phyloP scores from a whole-genome alignment of 2,888 invertebrate genomes.

The Callosobruchus maculatus region DNA sequence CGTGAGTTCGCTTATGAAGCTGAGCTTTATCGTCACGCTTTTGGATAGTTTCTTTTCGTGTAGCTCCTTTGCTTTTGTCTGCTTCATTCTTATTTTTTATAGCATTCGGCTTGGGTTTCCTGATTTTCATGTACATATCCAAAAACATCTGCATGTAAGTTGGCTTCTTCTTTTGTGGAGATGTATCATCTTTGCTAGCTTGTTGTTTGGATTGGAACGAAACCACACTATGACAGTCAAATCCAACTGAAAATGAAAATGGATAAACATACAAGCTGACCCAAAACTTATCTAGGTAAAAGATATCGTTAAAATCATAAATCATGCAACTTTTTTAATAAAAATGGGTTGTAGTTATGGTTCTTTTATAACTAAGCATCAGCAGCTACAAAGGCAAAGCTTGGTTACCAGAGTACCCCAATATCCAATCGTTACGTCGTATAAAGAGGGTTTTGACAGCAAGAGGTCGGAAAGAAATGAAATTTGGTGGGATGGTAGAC shows the following conservation, averaged over 20 bases:
- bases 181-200: constrained; percentile 3
- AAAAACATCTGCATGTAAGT: constrained; percentile 31
- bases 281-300: background rate
- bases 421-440: no score
- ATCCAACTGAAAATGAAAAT: constrained; percentile 51
- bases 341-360: no score
- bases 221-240: constrained; percentile 44
- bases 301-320: no score
- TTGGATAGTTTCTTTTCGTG: background rate
- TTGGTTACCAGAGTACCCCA: no score
- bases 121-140: constrained; percentile 29
- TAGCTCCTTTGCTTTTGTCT: no score
- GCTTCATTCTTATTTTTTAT: background rate
- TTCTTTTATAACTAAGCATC: no score
- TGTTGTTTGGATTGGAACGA: constrained; percentile 6
- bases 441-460: no score
- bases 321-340: no score
- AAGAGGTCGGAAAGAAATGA: no score
- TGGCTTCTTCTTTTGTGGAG: constrained; percentile 10
- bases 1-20: background rate
- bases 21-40: background rate
- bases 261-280: background rate
- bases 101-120: background rate
- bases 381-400: no score
- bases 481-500: no score